phyloP scores from a whole-genome alignment of 2,888 invertebrate genomes.

The Rhabditoides inermis region DNA sequence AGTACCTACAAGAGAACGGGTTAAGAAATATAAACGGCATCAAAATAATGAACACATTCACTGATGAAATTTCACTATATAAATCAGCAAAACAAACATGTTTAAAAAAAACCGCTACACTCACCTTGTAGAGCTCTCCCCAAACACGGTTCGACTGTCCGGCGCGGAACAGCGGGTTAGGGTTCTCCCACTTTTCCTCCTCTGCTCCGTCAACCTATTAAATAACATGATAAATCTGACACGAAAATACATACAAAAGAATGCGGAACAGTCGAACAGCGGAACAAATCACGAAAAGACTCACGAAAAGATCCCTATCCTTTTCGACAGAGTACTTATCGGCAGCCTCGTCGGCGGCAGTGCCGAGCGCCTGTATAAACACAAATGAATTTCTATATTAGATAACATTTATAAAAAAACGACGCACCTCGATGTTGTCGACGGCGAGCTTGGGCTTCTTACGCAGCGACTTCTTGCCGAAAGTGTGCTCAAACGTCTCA shows the following conservation, averaged over 20 bases:
- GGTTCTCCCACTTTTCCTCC: conserved; percentile 71
- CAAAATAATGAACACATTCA: background rate
- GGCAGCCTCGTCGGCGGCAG: conserved; percentile 65
- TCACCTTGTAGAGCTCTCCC: conserved; percentile 95
- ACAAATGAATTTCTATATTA: background rate
- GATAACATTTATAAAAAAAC: background rate
- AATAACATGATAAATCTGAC: background rate
- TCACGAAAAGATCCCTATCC: conserved; percentile 69
- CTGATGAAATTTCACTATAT: background rate
- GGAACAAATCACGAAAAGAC: too few species aligned
- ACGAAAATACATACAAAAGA: too few species aligned
- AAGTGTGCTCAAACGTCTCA: conserved; percentile 83
- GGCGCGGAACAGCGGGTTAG: conserved; percentile 88
- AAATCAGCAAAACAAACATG: background rate
- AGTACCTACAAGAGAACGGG: conserved; percentile 59
- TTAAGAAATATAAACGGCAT: conserved; percentile 3
- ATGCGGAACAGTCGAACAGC: too few species aligned
- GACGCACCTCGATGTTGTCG: conserved; percentile 67
- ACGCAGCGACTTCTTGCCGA: conserved; percentile 84
- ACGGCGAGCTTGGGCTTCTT: conserved; percentile 71
- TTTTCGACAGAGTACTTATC: conserved; percentile 72
- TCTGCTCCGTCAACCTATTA: conserved; percentile 60
- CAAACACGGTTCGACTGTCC: conserved; percentile 94
- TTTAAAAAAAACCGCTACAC: background rate
- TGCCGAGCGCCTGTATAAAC: conserved; percentile 59